Base-by-base conservation (phyloP, 2,113 vertebrate species). In the Lagopus muta region DNA sequence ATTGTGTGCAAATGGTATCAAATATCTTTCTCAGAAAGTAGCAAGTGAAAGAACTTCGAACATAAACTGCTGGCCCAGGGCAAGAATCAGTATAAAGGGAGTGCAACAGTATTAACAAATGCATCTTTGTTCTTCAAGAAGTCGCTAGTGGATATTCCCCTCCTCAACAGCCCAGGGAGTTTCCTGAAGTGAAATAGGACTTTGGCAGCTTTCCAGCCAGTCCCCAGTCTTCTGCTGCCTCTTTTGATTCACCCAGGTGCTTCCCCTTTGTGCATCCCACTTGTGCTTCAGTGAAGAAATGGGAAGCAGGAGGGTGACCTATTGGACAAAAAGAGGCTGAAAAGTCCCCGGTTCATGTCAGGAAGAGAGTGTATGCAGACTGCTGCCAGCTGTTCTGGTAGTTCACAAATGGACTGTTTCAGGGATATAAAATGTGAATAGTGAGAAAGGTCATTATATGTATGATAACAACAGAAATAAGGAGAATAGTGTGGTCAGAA, bases 151-250 rank as follows among this genome's bases (percentile, higher is more conserved):
- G 55, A 66, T 80, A 30, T 92, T 91, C n/a, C 20, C 20, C 50
- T 92, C 15, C 62, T 93, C 61, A 81, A 47, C 13, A 83, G 30
- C 43, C 47, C 25, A 60, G 20, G 78, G 76, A 91, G 28, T 65
- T 58, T 94, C 82, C 76, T 86, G 61, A 69, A 48, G 57, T 78
- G 52, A 77, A 94, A 71, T 19, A 69, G 79, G 47, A 55, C 55
- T 91, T 92, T 48, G 65, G 52, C 82, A 75, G 79, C 28, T 86
- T 94, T 94, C 76, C 79, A 91, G 21, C 8, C 62, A 38, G 42
- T 62, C 19, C 28, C 76, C 38, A 52, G 82, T 32, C 16, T 83
- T 82, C 76, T 94, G 28, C 65, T 81, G 38, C 69, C 55, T 75
- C 79, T 69, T 91, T 82, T 64, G 28, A 55, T 79, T 67, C 65